A percentile compares a stretch with the other conserved stretches of the same genome.
These are phyloP conservation scores for Cercopithecus mona DNA, from an alignment of 2,113 vertebrate genomes.

Conservation along the genomic window DNA sequence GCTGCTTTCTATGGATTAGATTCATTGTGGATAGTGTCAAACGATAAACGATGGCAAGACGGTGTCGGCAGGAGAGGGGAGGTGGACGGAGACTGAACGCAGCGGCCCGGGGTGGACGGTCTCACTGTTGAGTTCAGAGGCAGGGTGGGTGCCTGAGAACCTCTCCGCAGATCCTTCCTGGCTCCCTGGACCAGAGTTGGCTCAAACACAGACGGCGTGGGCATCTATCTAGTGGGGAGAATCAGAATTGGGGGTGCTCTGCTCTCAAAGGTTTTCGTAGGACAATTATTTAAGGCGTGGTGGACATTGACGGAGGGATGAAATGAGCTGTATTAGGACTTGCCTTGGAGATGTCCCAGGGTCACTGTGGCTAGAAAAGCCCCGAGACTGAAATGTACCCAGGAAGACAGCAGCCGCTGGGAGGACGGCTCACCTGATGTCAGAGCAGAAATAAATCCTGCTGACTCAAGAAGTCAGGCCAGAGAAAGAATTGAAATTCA, in stretches of 20 bases:
- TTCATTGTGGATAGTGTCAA: not conserved
- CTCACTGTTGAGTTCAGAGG: too few species aligned
- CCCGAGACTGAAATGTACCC: rapidly evolving
- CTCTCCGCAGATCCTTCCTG: too few species aligned
- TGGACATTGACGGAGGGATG: too few species aligned
- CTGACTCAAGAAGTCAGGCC: not conserved
- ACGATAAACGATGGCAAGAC: too few species aligned
- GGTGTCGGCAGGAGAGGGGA: not conserved
- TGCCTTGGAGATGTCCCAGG: not conserved
- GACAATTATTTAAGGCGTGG: not conserved
- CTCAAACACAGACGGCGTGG: not conserved
- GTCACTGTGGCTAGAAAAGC: not conserved
- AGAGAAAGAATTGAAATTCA: rapidly evolving
- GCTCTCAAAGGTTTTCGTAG: too few species aligned
- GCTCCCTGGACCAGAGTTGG: not conserved
- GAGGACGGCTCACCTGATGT: rapidly evolving
- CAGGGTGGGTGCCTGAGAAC: rapidly evolving
- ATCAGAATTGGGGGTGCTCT: not conserved
- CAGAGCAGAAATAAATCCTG: not conserved
- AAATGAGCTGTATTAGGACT: not conserved
- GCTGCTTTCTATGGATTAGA: not conserved
- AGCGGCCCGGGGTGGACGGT: not conserved
- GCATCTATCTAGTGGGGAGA: not conserved
- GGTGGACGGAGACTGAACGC: not conserved
- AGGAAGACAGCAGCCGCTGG: rapidly evolving